A percentile compares a stretch with the other conserved stretches of the same genome.
phyloP scores from a whole-genome alignment of 2,797 vertebrate species.

The Tragopan temminckii region DNA sequence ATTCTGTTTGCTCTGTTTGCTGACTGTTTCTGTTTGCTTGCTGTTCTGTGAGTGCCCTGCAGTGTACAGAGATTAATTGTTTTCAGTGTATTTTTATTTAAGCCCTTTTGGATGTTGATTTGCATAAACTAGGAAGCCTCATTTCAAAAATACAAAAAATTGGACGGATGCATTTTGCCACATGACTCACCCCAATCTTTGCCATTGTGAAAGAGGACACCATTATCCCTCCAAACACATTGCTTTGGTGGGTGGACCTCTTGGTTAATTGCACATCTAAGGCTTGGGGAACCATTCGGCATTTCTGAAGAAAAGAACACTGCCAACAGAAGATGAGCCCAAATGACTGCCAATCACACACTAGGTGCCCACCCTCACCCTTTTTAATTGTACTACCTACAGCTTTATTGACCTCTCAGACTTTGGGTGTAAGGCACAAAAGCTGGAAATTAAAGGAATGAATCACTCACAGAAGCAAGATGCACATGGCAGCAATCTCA shows the following conservation, averaged over 20 bases:
- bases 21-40: not conserved
- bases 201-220: not conserved
- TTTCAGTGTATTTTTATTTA: not conserved
- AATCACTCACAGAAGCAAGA: constrained; percentile 21
- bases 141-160: not conserved
- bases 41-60: not conserved
- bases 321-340: not conserved
- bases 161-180: not conserved
- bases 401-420: constrained; percentile 1
- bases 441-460: constrained; percentile 32
- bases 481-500: not conserved
- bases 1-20: not conserved
- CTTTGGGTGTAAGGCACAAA: not conserved
- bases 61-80: not conserved
- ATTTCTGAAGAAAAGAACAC: not conserved
- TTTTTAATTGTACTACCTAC: not conserved
- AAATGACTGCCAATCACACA: not conserved
- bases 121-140: not conserved
- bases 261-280: not conserved
- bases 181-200: not conserved
- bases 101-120: too few relatives aligned
- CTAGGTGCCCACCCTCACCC: not conserved
- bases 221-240: not conserved
- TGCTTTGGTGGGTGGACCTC: not conserved
- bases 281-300: not conserved